Conservation (phyloP, 2,888 invertebrate species). For the Parnassius smintheus region DNA sequence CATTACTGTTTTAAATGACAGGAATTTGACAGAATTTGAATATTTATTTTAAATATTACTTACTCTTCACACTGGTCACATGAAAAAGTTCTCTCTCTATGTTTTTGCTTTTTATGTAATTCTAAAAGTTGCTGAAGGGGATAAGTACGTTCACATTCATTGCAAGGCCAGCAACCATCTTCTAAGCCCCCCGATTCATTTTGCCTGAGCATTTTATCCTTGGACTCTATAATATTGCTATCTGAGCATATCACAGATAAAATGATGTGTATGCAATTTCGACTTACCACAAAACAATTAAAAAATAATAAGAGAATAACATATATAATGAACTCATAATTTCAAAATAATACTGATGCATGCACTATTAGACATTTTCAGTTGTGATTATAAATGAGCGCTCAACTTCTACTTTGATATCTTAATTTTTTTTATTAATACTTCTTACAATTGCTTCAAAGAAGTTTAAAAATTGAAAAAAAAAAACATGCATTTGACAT, state of each 20-base stretch:
- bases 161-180: slow-evolving; percentile 78
- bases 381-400: too few species aligned
- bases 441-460: background rate
- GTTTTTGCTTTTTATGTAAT: slow-evolving; percentile 84
- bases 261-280: background rate
- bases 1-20: background rate
- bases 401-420: too few species aligned
- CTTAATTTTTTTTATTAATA: too few species aligned
- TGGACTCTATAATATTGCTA: background rate
- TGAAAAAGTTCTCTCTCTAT: slow-evolving; percentile 80
- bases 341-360: too few species aligned
- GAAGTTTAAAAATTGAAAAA: background rate
- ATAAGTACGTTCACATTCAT: slow-evolving; percentile 86
- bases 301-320: background rate
- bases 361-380: too few species aligned
- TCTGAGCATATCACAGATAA: background rate
- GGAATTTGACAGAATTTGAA: background rate
- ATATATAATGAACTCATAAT: background rate
- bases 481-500: background rate
- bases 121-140: slow-evolving; percentile 85
- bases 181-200: slow-evolving; percentile 22
- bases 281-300: background rate
- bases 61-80: slow-evolving; percentile 74
- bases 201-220: background rate
- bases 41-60: slow-evolving; percentile 34